Percentiles rank a stretch among this genome's conserved stretches.
Conservation (phyloP, 2,797 vertebrate genomes). For the Peromyscus attwateri region DNA sequence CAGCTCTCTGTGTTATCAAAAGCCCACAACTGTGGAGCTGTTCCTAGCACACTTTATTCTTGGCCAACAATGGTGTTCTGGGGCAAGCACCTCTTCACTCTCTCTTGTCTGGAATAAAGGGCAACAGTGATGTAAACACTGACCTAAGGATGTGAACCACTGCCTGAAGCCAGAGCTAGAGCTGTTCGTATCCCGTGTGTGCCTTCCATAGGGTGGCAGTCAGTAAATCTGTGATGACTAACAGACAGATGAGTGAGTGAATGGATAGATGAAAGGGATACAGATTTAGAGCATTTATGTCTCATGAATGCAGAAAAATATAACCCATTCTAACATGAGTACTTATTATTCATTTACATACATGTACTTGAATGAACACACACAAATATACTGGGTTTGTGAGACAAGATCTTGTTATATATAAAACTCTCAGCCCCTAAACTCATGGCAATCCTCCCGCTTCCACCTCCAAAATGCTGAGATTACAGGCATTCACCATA, state of each 20-base stretch:
- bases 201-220: background rate
- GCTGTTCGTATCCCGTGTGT: background rate
- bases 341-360: background rate
- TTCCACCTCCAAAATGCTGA: background rate
- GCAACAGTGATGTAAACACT: background rate
- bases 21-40: background rate
- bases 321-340: background rate
- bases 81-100: background rate
- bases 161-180: background rate
- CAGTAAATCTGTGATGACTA: background rate
- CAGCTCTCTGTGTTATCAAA: background rate
- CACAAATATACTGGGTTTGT: background rate
- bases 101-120: background rate
- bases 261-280: background rate
- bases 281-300: background rate
- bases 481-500: background rate
- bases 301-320: conserved; percentile 10
- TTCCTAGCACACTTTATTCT: background rate
- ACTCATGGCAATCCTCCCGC: background rate
- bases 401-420: background rate
- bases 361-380: background rate
- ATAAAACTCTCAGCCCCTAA: background rate
- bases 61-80: background rate
- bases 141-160: background rate
- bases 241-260: background rate